Base-by-base conservation (phyloP, 2,888 invertebrate genomes). In the Glyphotaelius pellucidus region DNA sequence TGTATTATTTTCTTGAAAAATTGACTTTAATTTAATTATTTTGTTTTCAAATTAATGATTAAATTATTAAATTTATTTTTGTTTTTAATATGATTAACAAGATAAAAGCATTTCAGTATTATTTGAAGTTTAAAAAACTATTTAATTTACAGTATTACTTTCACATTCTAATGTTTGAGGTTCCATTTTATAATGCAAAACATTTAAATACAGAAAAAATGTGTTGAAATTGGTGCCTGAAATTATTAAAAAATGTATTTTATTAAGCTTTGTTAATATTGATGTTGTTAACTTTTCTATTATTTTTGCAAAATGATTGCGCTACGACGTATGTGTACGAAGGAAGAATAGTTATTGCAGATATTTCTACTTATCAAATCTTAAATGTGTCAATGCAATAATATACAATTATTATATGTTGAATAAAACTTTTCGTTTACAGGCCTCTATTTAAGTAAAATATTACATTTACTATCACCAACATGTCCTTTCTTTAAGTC, bases 311-410 rank as follows among this genome's bases (percentile, higher is more conserved):
- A 88, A 89, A 80, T 89, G 35, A 31, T 35, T 89, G n/a, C 79
- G n/a, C 32, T 79, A 80, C 11, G 79, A 80, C 38, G n/a, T 80
- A 25, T 89, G 89, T 89, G 30, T 80, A 80, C n/a, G 79, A 38
- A 67, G 3, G n/a, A 89, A 25, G 89, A 80, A 38, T 86, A 38
- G n/a, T 86, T 42, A 38, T 67, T 67, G 67, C 67, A n/a, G 67
- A 25, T 67, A 88, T 67, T n/a, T 88, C 88, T 52, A 88, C 89
- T 35, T 38, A 80, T 87, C 47, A 87, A 87, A 87, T 87, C 52
- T 47, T 87, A 87, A 87, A 87, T 87, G 89, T 35, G 80, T 89
- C 79, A 80, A 89, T 80, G 79, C 52, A 89, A 80, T 89, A 89
- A 80, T 89, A 67, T 67, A 88, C 67, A 31, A 88, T 67, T n/a